These are phyloP conservation scores for Semnornis frantzii DNA, from an alignment of 2,113 vertebrate species.

Conservation along the genomic window DNA sequence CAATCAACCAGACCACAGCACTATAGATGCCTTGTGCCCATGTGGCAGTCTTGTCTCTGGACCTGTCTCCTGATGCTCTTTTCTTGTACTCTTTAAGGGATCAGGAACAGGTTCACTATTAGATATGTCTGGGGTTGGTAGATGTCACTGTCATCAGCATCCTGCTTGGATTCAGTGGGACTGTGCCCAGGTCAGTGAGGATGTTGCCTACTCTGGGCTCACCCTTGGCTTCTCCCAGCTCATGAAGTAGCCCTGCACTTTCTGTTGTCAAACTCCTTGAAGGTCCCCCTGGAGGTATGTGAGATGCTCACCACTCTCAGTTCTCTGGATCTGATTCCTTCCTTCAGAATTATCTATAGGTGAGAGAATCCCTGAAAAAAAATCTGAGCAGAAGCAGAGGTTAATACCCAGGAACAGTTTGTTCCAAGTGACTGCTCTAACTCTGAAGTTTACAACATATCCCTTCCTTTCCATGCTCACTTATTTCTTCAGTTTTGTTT, in stretches of 20 bases:
- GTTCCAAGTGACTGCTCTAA: not conserved
- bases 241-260: rapidly evolving
- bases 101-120: not conserved
- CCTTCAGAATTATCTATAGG: not conserved
- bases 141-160: rapidly evolving
- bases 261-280: not conserved
- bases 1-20: too few species aligned
- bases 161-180: not conserved
- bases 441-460: not conserved
- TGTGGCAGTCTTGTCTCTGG: not conserved
- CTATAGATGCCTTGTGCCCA: not conserved
- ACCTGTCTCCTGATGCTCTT: not conserved
- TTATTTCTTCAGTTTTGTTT: not conserved
- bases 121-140: not conserved
- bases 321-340: not conserved
- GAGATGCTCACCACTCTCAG: not conserved
- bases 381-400: not conserved
- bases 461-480: not conserved
- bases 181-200: rapidly evolving
- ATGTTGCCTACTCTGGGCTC: not conserved
- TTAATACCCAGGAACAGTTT: not conserved
- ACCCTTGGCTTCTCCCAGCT: rapidly evolving
- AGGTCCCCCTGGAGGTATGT: not conserved
- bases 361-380: not conserved
- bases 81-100: not conserved